Conservation (phyloP, 2,888 invertebrate species). For the Acanthosoma haemorrhoidale region DNA sequence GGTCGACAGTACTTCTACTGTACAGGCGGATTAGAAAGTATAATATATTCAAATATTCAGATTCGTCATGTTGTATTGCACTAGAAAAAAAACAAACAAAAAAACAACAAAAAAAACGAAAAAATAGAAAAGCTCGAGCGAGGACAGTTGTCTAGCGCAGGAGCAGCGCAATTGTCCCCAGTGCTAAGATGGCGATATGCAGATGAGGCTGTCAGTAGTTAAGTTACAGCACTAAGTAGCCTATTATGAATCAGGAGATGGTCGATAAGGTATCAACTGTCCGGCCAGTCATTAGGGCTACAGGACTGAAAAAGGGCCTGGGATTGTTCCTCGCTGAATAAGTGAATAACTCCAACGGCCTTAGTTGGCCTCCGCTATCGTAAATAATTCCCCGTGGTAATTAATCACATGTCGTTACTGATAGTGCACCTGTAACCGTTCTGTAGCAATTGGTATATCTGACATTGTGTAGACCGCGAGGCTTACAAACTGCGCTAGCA, state of each 20-base stretch:
- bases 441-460: too few relatives aligned
- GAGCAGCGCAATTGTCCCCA: not conserved
- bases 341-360: not conserved
- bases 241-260: slow-evolving; percentile 8
- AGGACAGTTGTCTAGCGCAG: not conserved
- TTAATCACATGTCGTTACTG: not conserved
- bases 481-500: too few relatives aligned
- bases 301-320: not conserved
- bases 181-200: not conserved
- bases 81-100: slow-evolving; percentile 1
- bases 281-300: not conserved
- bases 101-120: too few relatives aligned
- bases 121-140: too few relatives aligned
- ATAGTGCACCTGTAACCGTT: not conserved
- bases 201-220: not conserved
- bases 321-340: not conserved
- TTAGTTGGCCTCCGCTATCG: not conserved
- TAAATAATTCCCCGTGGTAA: not conserved
- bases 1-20: slow-evolving; percentile 6
- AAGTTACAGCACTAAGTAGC: slow-evolving; percentile 8
- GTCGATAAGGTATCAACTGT: not conserved
- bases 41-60: not conserved
- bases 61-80: not conserved
- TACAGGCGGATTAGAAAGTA: not conserved
- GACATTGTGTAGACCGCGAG: too few relatives aligned